Evolutionary conservation across 2,888 invertebrate genomes (phyloP).

Genomic region (Quadroppia sp.): DNA sequence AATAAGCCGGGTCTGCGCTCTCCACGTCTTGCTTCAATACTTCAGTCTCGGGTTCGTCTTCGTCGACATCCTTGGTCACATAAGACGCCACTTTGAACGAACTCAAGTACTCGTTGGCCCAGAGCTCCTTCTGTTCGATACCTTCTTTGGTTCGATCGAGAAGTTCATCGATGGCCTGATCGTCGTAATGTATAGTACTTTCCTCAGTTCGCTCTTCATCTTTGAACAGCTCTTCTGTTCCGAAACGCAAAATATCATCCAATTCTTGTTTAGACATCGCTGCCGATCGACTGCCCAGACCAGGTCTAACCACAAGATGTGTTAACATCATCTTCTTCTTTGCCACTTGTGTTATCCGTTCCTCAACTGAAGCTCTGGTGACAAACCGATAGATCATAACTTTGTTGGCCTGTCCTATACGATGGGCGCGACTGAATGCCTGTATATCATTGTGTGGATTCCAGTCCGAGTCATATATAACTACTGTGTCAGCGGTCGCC

Average conservation of each 20-base stretch:
- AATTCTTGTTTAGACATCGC: slow-evolving; percentile 95
- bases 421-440: slow-evolving; percentile 96
- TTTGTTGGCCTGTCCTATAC: slow-evolving; percentile 97
- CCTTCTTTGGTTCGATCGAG: slow-evolving; percentile 92
- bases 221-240: slow-evolving; percentile 98
- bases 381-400: slow-evolving; percentile 99
- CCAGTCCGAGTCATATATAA: slow-evolving; percentile 99
- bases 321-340: slow-evolving; percentile 99
- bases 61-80: slow-evolving; percentile 85
- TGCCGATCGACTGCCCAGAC: slow-evolving; percentile 83
- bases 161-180: slow-evolving; percentile 84
- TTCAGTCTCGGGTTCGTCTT: no score
- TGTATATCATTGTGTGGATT: slow-evolving; percentile 99
- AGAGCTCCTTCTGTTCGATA: slow-evolving; percentile 93
- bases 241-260: slow-evolving; percentile 96
- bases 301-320: slow-evolving; percentile 91
- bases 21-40: slow-evolving; percentile 82
- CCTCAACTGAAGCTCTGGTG: slow-evolving; percentile 96
- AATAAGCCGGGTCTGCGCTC: slow-evolving; percentile 98
- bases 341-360: slow-evolving; percentile 93
- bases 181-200: slow-evolving; percentile 87
- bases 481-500: slow-evolving; percentile 97
- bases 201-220: slow-evolving; percentile 78
- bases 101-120: slow-evolving; percentile 97
- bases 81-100: slow-evolving; percentile 98